Conservation (phyloP, 2,797 vertebrate genomes). For the Chaenodraco wilsoni region DNA sequence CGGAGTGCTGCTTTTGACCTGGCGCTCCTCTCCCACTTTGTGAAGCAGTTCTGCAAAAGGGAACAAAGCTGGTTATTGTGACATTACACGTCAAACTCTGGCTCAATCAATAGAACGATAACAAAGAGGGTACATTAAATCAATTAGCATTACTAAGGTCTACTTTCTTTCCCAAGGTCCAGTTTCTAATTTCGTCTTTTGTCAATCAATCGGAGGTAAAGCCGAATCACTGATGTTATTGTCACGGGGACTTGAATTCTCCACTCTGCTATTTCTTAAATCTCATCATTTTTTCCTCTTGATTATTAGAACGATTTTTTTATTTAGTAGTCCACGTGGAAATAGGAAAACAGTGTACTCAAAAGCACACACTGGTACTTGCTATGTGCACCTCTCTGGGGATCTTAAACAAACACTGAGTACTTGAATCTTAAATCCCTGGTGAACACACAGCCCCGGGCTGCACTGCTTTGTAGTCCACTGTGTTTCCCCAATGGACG, state of each 20-base stretch:
- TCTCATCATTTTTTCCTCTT: constrained; percentile 27
- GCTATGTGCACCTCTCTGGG: constrained; percentile 64
- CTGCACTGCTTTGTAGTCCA: constrained; percentile 77
- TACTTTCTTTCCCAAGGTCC: constrained; percentile 79
- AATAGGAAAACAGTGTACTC: constrained; percentile 58
- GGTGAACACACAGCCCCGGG: constrained; percentile 70
- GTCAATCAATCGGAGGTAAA: constrained; percentile 54
- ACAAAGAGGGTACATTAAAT: constrained; percentile 76
- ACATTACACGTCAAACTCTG: constrained; percentile 73
- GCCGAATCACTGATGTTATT: constrained; percentile 36
- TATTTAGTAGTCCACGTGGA: constrained; percentile 54
- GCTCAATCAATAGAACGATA: constrained; percentile 72
- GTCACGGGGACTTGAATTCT: constrained; percentile 36
- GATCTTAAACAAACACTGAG: constrained; percentile 74
- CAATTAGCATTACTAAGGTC: constrained; percentile 85
- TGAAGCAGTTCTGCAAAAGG: constrained; percentile 83
- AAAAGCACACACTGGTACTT: constrained; percentile 56
- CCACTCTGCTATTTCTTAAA: constrained; percentile 22
- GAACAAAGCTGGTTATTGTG: constrained; percentile 85
- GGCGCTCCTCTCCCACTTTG: constrained; percentile 79
- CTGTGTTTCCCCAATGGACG: constrained; percentile 67
- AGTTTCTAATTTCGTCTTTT: constrained; percentile 54
- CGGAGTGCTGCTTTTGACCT: constrained; percentile 85
- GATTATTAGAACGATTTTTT: constrained; percentile 60
- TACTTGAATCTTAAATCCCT: constrained; percentile 72